Evolutionary conservation across 2,888 invertebrate genomes (phyloP), one percentile per base, ranked within the genome.

Genomic region (Palloptera scutellata): DNA sequence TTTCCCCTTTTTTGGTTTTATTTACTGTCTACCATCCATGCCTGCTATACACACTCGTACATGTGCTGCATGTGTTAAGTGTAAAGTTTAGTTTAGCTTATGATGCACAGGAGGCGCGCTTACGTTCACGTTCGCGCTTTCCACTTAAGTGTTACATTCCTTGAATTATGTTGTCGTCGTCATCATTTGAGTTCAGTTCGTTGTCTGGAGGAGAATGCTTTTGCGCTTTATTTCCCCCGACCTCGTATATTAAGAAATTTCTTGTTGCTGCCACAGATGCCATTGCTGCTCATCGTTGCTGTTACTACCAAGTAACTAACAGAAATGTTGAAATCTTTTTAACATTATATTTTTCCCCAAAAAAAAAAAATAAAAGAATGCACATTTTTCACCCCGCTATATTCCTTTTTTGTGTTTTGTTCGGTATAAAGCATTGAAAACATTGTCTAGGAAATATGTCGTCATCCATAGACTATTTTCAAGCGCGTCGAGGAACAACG

Each of bases 401-500:
- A 8, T 8, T n/a, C 2, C 13, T 48, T 48, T 48, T 45, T 45
- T 48, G 11, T 11, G 5, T 48, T 48, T 13, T 15, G 6, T 48
- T 13, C 9, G 48, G 5, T 48, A 15, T 6, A 15, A 8, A n/a
- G 54, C 62, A 41, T 60, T 48, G 61, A 58, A 68, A 70, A 68
- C 52, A 58, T 62, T 66, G 70, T 72, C 70, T 68, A 65, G 69
- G 64, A 69, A 67, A 64, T 62, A 48, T 68, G 72, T 71, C 68
- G 64, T 70, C 70, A 43, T 66, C 55, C 51, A 52, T 48, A 48
- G 48, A 48, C 48, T 48, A 48, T 48, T 48, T 48, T 48, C 15
- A 15, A 3, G 48, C 48, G 48, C 48, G 10, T 11, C 10, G 48
- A 48, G 48, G 3, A 15, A 48, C 13, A 15, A 13, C 10, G 48